Evolutionary conservation across 2,888 invertebrate genomes (phyloP), one percentile per base, ranked within the genome.

Genomic region (Pinctada fucata): DNA sequence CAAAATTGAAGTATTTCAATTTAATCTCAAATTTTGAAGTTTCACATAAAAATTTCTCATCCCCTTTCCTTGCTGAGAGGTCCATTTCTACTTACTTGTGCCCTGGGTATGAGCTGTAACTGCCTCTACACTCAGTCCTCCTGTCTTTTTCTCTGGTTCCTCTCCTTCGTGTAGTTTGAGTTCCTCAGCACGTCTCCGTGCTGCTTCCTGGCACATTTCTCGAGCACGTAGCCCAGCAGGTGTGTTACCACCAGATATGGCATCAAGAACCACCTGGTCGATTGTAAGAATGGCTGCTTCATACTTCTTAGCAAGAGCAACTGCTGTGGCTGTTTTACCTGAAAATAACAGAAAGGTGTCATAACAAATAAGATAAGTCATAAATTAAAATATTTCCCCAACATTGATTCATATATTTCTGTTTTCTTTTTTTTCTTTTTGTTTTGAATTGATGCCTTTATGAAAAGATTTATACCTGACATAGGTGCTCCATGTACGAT

Each of bases 401-500:
- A 31, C 31, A 31, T 31, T 31, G 31, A 31, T 31, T 31, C 31
- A 31, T 31, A 31, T 31, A 31, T 31, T 31, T 31, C 31, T 31
- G 31, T 31, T 31, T 31, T 31, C 31, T 31, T 31, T 31, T 31
- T 31, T 31, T 31, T 31, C 1, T 31, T 31, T 31, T 31, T 31
- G 31, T 31, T 31, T 31, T 31, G 31, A 31, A 31, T 31, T 31
- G 31, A 31, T 31, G 31, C 31, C 31, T 31, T 31, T 31, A 31
- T 31, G 31, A 31, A 31, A 31, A 31, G 31, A 31, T 31, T 31
- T 83, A 76, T 79, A 90, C 93, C 93, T 78, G 92, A 91, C 82
- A 90, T 79, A 2, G 93, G 93, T n/a, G 93, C 91, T 65, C 93
- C 93, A 81, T 93, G 90, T 5, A 93, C 90, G 78, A 93, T 90